These are phyloP conservation scores for Mantis religiosa DNA, from an alignment of 2,888 invertebrate genomes.

Conservation along the genomic window DNA sequence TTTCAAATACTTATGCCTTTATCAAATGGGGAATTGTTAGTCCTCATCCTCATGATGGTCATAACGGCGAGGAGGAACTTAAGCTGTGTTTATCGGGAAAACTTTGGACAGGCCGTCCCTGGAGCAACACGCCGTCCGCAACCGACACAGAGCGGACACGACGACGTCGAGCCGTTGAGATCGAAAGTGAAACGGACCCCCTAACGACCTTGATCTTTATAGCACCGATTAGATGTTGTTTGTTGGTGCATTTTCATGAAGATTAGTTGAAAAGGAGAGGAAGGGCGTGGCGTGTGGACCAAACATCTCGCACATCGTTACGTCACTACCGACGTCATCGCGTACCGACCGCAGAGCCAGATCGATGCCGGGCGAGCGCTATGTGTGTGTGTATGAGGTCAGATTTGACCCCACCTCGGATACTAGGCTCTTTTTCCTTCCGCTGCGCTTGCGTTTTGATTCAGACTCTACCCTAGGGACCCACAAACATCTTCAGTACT, in stretches of 20 bases:
- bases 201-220: neutral
- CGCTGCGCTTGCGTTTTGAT: neutral
- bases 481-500: neutral
- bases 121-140: no score
- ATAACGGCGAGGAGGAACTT: no score
- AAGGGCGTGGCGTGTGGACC: neutral
- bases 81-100: no score
- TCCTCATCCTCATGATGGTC: no score
- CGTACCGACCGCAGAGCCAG: neutral
- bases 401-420: neutral
- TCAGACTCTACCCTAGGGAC: neutral
- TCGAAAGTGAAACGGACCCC: neutral
- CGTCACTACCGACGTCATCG: conserved; percentile 20
- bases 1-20: no score
- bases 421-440: neutral
- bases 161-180: neutral
- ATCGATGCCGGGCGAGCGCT: conserved; percentile 9
- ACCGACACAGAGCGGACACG: neutral
- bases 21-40: no score
- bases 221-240: neutral
- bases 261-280: neutral
- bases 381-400: neutral
- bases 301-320: conserved; percentile 18
- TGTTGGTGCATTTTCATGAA: neutral
- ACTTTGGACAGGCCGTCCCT: no score